Base-by-base conservation (phyloP, 92 coral and sea anemone species). In the Umimayanthus chanpuru region DNA sequence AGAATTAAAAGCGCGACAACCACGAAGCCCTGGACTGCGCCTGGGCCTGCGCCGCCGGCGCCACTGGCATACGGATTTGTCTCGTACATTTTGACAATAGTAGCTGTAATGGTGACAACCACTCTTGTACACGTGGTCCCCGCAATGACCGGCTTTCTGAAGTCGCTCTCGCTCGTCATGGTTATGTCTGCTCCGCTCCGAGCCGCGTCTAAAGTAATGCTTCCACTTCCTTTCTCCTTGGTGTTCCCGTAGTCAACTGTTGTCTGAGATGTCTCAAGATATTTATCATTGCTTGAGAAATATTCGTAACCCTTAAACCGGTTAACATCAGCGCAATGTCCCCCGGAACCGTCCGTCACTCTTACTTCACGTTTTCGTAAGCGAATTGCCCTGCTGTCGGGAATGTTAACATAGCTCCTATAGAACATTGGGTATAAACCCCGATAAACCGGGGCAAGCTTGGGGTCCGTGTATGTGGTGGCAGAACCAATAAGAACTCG, bases 51-150 rank as follows among this genome's bases (percentile, higher is more conserved):
- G 6, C 15, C 61, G 6, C 76, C 86, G 18, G 75, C 36, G 58
- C 58, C 58, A 53, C 58, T 15, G 28, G 73, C 86, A 68, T 81
- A 16, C 61, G 86, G 86, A 76, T 81, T 81, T 25, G 61, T 21
- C 75, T 81, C 86, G 30, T 81, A 81, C 76, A 81, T 81, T 81
- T 81, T 44, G 8, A 81, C 23, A 23, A 81, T 26, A 4, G 86
- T 81, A 6, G 72, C 72, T 26, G 78, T 71, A 44, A 61, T 28
- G 7, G 65, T 72, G 29, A 70, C 67, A 2, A 76, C 68, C 30
- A 83, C 76, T 20, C 67, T 66, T 38, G 87, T 70, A 11, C 87
- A 83, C 30, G 26, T 83, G 43, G 87, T 83, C 4, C 87, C 41
- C 7, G 78, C 61, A 26, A 83, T 83, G 40, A 83, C 4, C 10